Evolutionary conservation across 2,797 vertebrate species (phyloP), one percentile per base, ranked within the genome.

Genomic region (Brachymystax lenok): DNA sequence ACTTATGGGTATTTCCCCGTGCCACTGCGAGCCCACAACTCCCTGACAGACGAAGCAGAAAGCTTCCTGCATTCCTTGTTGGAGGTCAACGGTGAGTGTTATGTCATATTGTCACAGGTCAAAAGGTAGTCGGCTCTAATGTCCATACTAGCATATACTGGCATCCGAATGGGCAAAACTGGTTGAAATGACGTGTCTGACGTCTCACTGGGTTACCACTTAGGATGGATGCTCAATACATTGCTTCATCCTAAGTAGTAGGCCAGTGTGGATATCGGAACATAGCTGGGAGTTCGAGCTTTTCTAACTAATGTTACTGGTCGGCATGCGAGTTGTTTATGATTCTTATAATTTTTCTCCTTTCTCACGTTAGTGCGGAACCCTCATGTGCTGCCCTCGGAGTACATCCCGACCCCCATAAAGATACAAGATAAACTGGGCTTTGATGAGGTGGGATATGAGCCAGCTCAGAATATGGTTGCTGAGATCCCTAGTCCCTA

Each of bases 381-480:
- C 75, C 92, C 96, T 86, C 96, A 96, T 1, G 80, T 97, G 84
- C 94, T 95, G 82, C 95, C 96, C 19, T 99, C 98, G 27, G 93
- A 91, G 82, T 94, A 95, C 86, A 87, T 99, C 81, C 94, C 83
- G 1, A 83, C 93, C 76, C 94, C 94, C 72, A 91, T 81, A 6
- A 98, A 96, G 88, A 88, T 90, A 66, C 95, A 95, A 3, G 96
- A 98, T 93, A 99, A 98, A 95, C 92, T 99, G 95, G 98, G 96
- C 77, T 99, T 99, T 91, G 96, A 99, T 85, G 98, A 99, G 95
- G 98, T 99, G 94, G 94, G 84, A 78, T 28, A 75, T 0, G 68
- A 82, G 88, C 10, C 33, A 56, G 81, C 35, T 52, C 81, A 79
- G 87, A 92, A 35, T 91, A 99, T 90, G 90, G 84, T 79, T 69